A percentile compares a stretch with the other conserved stretches of the same genome.
phyloP scores from a whole-genome alignment of 1,140 invertebrate species.

The Sycophila sp. region DNA sequence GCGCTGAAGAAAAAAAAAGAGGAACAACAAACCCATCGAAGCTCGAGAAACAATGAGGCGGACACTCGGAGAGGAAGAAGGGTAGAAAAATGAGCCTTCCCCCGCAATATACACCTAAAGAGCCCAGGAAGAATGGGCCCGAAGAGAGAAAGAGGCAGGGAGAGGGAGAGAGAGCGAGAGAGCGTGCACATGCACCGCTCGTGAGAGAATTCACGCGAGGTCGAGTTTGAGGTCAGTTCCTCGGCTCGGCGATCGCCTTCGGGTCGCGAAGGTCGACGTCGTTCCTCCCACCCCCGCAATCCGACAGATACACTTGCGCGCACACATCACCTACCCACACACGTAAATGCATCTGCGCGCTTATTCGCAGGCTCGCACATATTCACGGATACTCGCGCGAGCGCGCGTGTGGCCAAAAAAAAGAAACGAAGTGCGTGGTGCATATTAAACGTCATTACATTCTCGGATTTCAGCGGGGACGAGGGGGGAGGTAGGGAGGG shows the following conservation, averaged over 20 bases:
- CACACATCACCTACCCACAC: too few species aligned
- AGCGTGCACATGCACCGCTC: background rate
- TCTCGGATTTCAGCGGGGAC: conserved; percentile 8
- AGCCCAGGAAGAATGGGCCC: background rate
- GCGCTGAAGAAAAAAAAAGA: too few species aligned
- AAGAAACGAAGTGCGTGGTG: conserved; percentile 7
- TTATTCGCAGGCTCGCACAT: too few species aligned
- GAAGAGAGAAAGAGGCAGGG: background rate
- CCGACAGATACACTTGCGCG: too few species aligned
- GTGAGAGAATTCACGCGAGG: conserved; percentile 42
- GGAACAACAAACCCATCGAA: too few species aligned
- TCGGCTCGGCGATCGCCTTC: conserved; percentile 14
- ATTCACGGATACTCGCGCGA: too few species aligned
- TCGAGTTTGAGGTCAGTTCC: conserved; percentile 26
- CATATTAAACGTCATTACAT: conserved; percentile 29
- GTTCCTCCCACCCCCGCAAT: too few species aligned
- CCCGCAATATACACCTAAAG: background rate
- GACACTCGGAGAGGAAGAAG: too few species aligned
- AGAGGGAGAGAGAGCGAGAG: background rate
- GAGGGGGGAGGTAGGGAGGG: too few species aligned
- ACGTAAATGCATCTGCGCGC: too few species aligned
- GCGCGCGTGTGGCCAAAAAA: too few species aligned
- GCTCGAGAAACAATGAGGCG: too few species aligned
- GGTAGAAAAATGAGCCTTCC: background rate
- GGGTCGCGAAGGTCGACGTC: conserved; percentile 36